phyloP scores from a whole-genome alignment of 1,140 invertebrate genomes.

The Argopecten irradians region DNA sequence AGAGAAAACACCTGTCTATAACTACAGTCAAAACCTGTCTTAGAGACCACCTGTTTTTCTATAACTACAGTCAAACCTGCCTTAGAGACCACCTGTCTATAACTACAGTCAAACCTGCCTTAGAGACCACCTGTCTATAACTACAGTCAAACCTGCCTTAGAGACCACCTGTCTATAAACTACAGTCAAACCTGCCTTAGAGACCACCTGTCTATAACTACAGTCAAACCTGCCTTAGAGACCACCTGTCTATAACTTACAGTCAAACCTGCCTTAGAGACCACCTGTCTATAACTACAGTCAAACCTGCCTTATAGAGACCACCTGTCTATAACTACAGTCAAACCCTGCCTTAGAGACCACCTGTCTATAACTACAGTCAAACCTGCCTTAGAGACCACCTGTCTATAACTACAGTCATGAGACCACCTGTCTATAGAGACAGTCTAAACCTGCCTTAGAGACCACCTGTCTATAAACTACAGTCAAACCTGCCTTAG shows the following conservation, averaged over 20 bases:
- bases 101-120: neutral
- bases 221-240: neutral
- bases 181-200: neutral
- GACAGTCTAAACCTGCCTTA: neutral
- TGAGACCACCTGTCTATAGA: no score
- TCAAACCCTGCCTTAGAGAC: neutral
- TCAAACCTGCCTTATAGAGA: neutral
- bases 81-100: neutral
- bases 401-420: no score
- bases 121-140: neutral
- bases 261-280: neutral
- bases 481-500: neutral
- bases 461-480: neutral
- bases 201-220: neutral
- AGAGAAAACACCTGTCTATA: neutral
- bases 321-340: neutral
- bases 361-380: neutral
- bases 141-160: neutral
- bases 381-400: neutral
- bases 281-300: neutral
- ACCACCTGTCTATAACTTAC: neutral
- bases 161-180: neutral
- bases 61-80: neutral
- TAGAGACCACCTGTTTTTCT: neutral
- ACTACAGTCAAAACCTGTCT: neutral